Base-by-base conservation (phyloP, 2,888 invertebrate species). In the Globia sparganii region DNA sequence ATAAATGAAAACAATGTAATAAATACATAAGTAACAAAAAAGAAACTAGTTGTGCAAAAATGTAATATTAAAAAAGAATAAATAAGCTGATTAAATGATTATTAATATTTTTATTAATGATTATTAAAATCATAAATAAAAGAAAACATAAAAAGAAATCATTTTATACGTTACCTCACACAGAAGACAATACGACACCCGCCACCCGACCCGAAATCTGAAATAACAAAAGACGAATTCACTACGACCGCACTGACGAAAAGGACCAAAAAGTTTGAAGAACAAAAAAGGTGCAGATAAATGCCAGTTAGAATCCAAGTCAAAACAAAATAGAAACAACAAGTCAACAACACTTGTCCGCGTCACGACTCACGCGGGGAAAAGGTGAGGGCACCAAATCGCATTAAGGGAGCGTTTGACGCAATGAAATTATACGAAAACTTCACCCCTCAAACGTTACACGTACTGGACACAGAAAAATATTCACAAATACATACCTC, bases 281-380 rank as follows among this genome's bases (percentile, higher is more conserved):
- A 80, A 83, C 77, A 87, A 87, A 84, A 90, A 88, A 77, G 81
- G 84, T 65, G 64, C 61, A 84, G 78, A 77, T 86, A 88, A 90
- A 90, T 88, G 90, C 80, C 91, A 91, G 87, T 87, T 86, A 86
- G 88, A 91, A 92, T 89, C 92, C 88, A 91, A 92, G 90, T 91
- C 92, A 93, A 93, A 95, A 93, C 92, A 94, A 92, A 94, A 94
- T 93, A 91, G 92, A 94, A 94, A 95, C 93, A 95, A 95, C 94
- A 94, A 95, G 93, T 94, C 94, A 94, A 94, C 94, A 95, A 94
- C 93, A 94, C 93, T 95, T 94, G 92, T 91, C 90, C 92, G 91
- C 93, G 94, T 94, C 94, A 93, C 92, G 79, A 72, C 82, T 83
- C 85, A 82, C 85, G 85, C 88, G 84, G 84, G 83, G 85, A 90